Evolutionary conservation across 1,140 invertebrate genomes (phyloP).

Genomic region (Zophobas atratus): DNA sequence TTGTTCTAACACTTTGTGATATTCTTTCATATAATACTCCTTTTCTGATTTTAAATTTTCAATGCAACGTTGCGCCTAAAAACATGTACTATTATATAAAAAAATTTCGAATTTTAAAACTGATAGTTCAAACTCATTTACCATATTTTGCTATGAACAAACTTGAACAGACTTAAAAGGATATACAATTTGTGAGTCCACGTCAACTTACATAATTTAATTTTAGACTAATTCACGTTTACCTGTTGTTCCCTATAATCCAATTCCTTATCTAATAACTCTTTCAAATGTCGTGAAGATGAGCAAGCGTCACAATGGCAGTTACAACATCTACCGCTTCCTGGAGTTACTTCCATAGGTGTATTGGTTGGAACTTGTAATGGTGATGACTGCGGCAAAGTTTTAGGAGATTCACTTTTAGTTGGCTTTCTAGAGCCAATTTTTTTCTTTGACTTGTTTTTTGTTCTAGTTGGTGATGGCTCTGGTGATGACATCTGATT

Average conservation of each 20-base stretch:
- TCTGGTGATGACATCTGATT: not conserved
- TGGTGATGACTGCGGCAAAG: not conserved
- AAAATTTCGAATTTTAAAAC: no score
- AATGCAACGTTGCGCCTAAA: slow-evolving; percentile 53
- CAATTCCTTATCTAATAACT: slow-evolving; percentile 61
- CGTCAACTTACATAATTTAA: not conserved
- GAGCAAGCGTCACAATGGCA: slow-evolving; percentile 47
- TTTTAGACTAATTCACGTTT: slow-evolving; percentile 27
- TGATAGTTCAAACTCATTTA: no score
- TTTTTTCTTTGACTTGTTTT: slow-evolving; percentile 45
- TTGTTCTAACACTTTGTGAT: slow-evolving; percentile 67
- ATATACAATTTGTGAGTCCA: no score
- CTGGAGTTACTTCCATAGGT: slow-evolving; percentile 1
- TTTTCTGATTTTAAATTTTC: slow-evolving; percentile 66
- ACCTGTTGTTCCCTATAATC: slow-evolving; percentile 58
- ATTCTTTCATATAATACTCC: slow-evolving; percentile 71
- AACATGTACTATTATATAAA: not conserved
- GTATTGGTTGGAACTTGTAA: slow-evolving; percentile 25
- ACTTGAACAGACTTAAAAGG: not conserved
- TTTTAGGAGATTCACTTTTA: slow-evolving; percentile 44
- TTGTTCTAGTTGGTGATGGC: slow-evolving; percentile 11
- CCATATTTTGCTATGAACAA: not conserved
- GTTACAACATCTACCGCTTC: slow-evolving; percentile 35
- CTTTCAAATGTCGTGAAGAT: slow-evolving; percentile 56
- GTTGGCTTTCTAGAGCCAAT: slow-evolving; percentile 40